phyloP scores from a whole-genome alignment of 2,797 vertebrate species.

The Protonibea diacanthus region DNA sequence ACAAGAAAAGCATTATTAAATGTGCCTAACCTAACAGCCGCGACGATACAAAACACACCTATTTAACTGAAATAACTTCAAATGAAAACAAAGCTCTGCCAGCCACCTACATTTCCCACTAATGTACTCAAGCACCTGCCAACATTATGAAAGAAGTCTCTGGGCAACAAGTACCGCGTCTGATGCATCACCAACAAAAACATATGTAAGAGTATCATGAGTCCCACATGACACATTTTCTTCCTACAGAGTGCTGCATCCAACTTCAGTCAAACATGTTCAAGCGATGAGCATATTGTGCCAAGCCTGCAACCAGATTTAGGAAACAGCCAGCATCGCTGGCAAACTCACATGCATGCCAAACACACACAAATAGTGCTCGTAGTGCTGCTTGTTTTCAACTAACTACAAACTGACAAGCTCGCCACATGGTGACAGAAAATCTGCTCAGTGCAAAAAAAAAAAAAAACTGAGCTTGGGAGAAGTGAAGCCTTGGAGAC shows the following conservation, averaged over 20 bases:
- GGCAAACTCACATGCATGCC: conserved; percentile 1
- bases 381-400: conserved; percentile 19
- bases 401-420: conserved; percentile 31
- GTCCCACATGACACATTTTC: conserved; percentile 12
- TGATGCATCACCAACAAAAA: conserved; percentile 31
- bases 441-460: conserved; percentile 12
- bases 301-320: conserved; percentile 26
- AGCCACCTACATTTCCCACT: background rate
- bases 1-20: conserved; percentile 2
- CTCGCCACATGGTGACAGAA: conserved; percentile 4
- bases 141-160: conserved; percentile 24
- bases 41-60: background rate
- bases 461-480: background rate
- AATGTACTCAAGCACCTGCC: conserved; percentile 12
- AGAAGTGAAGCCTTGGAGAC: background rate
- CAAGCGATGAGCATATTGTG: conserved; percentile 3
- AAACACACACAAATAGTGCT: conserved; percentile 12
- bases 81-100: background rate
- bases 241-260: conserved; percentile 4
- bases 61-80: conserved; percentile 2
- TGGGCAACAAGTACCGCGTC: background rate
- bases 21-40: background rate
- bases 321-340: conserved; percentile 29
- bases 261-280: conserved; percentile 30
- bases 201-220: conserved; percentile 23